Percentiles rank a stretch among this genome's conserved stretches.
Evolutionary conservation across 2,113 vertebrate species (phyloP).

Genomic region (Caretta caretta): DNA sequence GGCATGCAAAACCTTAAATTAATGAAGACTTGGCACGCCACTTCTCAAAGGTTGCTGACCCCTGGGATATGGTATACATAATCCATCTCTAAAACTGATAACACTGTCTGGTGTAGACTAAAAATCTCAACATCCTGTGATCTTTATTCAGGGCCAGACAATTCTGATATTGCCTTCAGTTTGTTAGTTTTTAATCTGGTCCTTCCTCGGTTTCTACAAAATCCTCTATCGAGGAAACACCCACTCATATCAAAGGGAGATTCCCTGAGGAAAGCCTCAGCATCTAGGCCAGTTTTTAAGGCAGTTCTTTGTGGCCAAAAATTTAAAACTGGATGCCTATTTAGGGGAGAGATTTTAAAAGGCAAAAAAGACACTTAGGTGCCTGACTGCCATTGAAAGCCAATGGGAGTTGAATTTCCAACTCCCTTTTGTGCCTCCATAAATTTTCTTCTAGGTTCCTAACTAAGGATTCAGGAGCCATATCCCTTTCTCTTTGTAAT

Average conservation of each 20-base stretch:
- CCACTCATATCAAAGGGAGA: fast-evolving
- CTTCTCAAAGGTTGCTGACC: no score
- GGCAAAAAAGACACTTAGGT: neutral
- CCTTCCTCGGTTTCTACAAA: neutral
- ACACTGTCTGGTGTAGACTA: neutral
- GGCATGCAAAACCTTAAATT: no score
- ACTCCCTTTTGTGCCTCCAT: neutral
- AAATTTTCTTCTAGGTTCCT: neutral
- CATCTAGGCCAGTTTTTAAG: neutral
- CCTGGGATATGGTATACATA: no score
- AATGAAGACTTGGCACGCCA: no score
- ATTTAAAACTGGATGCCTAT: fast-evolving
- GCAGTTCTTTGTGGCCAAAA: neutral
- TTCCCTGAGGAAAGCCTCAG: fast-evolving
- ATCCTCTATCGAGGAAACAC: neutral
- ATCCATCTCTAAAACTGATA: neutral
- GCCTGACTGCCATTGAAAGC: neutral
- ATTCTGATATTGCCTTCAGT: constrained; percentile 1
- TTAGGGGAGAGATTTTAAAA: neutral
- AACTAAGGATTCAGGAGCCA: neutral
- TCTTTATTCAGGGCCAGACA: neutral
- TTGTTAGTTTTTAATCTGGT: neutral
- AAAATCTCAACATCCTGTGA: constrained; percentile 30
- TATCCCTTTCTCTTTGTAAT: neutral
- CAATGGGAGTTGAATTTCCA: neutral